phyloP scores from a whole-genome alignment of 2,113 vertebrate genomes.

The Perca schrenkii region DNA sequence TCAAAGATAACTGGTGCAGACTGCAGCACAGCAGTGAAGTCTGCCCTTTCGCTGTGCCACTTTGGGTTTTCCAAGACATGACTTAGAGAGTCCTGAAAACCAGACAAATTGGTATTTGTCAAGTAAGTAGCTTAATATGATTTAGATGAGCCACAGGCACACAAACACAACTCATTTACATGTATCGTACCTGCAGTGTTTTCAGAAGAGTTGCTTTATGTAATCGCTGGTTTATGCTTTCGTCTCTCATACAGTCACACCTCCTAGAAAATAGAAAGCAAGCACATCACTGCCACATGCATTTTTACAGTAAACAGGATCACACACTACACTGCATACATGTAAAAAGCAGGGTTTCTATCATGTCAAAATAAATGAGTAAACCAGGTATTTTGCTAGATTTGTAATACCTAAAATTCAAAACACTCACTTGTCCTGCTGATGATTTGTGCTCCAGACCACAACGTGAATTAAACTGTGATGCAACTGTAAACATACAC shows the following conservation, averaged over 20 bases:
- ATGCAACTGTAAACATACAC: conserved; percentile 69
- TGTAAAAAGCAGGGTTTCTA: neutral
- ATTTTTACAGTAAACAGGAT: neutral
- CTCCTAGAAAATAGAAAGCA: conserved; percentile 24
- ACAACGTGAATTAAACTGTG: conserved; percentile 76
- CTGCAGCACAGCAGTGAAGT: conserved; percentile 87
- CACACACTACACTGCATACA: neutral
- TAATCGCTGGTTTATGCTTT: conserved; percentile 42
- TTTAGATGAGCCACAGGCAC: neutral
- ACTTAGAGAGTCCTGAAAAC: conserved; percentile 72
- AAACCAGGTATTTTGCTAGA: neutral
- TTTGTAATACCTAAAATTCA: neutral
- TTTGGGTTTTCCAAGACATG: conserved; percentile 64
- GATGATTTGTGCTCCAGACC: conserved; percentile 69
- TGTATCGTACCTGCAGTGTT: conserved; percentile 76
- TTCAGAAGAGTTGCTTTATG: conserved; percentile 62
- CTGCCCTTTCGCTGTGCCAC: conserved; percentile 74
- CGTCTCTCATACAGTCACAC: conserved; percentile 53
- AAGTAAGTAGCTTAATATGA: neutral
- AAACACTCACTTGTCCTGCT: conserved; percentile 64
- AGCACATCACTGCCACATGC: neutral
- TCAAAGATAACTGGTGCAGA: conserved; percentile 73
- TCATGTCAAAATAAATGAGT: neutral
- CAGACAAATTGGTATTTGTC: neutral
- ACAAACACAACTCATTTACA: neutral